These are phyloP conservation scores for Peromyscus eremicus DNA, from an alignment of 2,797 vertebrate species.

Conservation along the genomic window DNA sequence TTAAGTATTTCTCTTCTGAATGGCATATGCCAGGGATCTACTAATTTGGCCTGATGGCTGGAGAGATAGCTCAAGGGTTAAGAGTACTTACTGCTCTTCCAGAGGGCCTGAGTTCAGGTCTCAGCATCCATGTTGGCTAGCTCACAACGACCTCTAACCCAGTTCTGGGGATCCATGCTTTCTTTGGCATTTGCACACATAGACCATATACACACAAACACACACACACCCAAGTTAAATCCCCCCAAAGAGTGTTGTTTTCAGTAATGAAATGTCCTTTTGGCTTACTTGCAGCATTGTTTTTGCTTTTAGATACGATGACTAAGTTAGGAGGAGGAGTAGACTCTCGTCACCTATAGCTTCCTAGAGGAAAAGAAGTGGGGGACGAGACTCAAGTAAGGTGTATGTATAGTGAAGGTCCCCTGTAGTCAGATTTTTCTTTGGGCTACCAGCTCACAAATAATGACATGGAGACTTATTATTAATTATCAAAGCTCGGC, in stretches of 20 bases:
- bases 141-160: neutral
- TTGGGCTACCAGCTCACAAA: neutral
- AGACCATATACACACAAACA: neutral
- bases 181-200: neutral
- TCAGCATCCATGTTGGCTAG: neutral
- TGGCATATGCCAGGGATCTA: neutral
- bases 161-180: neutral
- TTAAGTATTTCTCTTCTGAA: neutral
- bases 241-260: neutral
- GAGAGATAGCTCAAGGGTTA: neutral
- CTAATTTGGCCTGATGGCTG: neutral
- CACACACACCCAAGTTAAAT: neutral
- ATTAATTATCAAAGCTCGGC: neutral
- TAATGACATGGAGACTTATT: neutral
- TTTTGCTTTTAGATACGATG: constrained; percentile 1
- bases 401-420: neutral
- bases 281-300: neutral
- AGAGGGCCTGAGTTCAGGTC: neutral
- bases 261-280: neutral
- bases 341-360: neutral
- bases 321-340: neutral
- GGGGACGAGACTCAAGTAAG: neutral
- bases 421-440: neutral
- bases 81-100: neutral
- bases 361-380: constrained; percentile 12